Percentiles rank a stretch among this genome's conserved stretches.
These are phyloP conservation scores for Osmerus mordax DNA, from an alignment of 2,113 vertebrate species.

Conservation along the genomic window DNA sequence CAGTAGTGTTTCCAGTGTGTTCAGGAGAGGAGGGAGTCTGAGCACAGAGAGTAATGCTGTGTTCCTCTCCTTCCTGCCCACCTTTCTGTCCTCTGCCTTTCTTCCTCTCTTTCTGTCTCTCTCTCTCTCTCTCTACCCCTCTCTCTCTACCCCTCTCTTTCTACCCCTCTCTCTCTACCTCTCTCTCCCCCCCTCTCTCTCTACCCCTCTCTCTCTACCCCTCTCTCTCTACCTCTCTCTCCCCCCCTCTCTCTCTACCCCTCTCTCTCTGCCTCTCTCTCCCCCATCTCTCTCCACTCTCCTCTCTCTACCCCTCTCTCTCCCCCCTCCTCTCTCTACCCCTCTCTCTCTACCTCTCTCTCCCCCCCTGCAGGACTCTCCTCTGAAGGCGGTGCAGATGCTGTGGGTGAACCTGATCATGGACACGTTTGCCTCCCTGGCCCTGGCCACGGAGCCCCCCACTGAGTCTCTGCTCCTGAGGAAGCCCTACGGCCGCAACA, in stretches of 20 bases:
- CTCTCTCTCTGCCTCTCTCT: background rate
- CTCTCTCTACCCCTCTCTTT: background rate
- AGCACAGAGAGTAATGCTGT: background rate
- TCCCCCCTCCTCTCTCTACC: background rate
- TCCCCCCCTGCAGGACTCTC: conserved; percentile 83
- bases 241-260: background rate
- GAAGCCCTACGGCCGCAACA: conserved; percentile 97
- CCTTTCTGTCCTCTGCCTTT: background rate
- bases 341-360: background rate
- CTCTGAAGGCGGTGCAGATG: conserved; percentile 98
- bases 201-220: too few species aligned
- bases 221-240: background rate
- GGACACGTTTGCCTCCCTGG: conserved; percentile 97
- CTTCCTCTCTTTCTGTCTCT: background rate
- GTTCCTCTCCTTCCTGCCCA: background rate
- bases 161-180: background rate
- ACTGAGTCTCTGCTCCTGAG: conserved; percentile 92
- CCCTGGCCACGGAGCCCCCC: conserved; percentile 95
- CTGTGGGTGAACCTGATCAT: conserved; percentile 99
- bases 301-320: background rate
- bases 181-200: too few species aligned
- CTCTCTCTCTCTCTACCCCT: background rate
- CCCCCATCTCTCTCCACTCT: too few species aligned
- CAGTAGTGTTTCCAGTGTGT: background rate
- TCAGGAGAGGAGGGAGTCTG: background rate